Evolutionary conservation across 92 coral and sea anemone genomes (phyloP), one percentile per base, ranked within the genome.

Genomic region (Siderastrea radians): DNA sequence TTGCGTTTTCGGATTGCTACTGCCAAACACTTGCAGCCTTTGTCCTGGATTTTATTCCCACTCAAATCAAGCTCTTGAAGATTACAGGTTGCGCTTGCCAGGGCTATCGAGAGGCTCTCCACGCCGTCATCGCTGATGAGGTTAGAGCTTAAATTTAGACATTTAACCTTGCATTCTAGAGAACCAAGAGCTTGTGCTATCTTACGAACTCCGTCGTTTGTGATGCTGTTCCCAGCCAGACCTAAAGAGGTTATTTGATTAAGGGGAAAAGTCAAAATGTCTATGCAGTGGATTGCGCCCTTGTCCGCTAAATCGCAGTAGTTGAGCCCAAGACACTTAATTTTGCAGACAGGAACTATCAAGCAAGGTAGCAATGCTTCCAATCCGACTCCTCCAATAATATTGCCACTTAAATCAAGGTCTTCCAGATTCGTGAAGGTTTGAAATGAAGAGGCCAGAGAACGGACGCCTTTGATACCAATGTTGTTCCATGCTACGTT

Each of bases 31-130:
- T 54, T 76, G 79, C 72, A 74, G 9, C 89, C 89, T 49, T 75
- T 64, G 53, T 66, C 46, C 6, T 54, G 66, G 67, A 85, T 85
- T 26, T 54, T 6, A 68, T 85, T 85, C 11, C 54, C 38, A 58
- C 89, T 85, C 74, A 85, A 77, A 55, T 85, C 75, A 26, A 85
- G 71, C 38, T 75, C 75, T 67, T 75, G 82, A 10, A 85, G 82
- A 15, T 4, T 12, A 47, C 89, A 85, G 75, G 65, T 85, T 85
- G 74, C 75, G 48, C 67, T 65, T 26, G 65, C 44, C 89, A 85
- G 43, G 15, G 53, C 52, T 5, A 17, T 55, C 17, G 83, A 63
- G 44, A 85, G 73, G 59, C 13, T 76, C 17, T 55, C 70, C 61
- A 76, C 81, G 65, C 89, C 89, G 1, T 68, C 74, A 66, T 85